Conservation (phyloP, 1,140 invertebrate species). For the Pachypeltis micranthus region DNA sequence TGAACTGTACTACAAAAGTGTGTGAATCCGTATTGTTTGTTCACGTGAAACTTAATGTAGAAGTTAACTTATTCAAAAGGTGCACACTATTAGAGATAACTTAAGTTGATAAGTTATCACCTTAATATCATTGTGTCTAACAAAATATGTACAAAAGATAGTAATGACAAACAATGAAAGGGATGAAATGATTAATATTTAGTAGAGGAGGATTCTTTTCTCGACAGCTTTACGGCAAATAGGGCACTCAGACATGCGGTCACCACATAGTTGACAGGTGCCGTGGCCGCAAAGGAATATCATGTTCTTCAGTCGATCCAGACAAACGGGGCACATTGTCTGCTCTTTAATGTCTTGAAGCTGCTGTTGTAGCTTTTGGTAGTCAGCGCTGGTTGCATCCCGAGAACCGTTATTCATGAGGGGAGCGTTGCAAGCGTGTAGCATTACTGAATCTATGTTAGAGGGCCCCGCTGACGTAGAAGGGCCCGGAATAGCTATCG, state of each 20-base stretch:
- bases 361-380: conserved; percentile 87
- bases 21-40: too few species aligned
- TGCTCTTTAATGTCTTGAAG: conserved; percentile 95
- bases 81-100: too few species aligned
- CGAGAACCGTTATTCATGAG: conserved; percentile 76
- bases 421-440: conserved; percentile 20
- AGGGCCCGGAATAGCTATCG: neutral
- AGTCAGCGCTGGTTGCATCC: conserved; percentile 61
- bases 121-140: too few species aligned
- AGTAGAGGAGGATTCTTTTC: conserved; percentile 84
- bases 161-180: too few species aligned
- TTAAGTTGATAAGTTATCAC: too few species aligned
- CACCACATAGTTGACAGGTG: conserved; percentile 95
- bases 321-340: conserved; percentile 96
- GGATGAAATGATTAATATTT: too few species aligned
- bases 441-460: neutral
- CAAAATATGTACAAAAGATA: too few species aligned
- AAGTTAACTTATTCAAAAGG: too few species aligned
- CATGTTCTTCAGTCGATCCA: conserved; percentile 96
- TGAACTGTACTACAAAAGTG: too few species aligned
- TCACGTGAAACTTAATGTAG: too few species aligned
- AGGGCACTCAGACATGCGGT: conserved; percentile 91
- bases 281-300: conserved; percentile 96
- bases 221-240: conserved; percentile 93
- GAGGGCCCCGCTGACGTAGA: neutral